A percentile compares a stretch with the other conserved stretches of the same genome.
Conservation (phyloP, 1,140 invertebrate species). For the Trachymyrmex septentrionalis region DNA sequence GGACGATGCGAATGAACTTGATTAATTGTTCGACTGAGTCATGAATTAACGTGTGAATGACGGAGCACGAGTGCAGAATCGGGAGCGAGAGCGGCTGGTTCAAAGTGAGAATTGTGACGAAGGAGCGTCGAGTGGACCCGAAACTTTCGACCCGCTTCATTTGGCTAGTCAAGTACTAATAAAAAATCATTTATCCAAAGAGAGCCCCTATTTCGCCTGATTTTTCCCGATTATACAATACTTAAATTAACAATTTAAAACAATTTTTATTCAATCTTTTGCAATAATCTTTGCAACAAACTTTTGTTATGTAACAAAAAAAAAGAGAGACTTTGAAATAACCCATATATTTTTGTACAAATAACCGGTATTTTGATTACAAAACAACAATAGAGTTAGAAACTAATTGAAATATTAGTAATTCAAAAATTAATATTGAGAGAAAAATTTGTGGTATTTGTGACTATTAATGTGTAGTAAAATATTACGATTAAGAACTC, state of each 20-base stretch:
- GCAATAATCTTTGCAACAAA: not conserved
- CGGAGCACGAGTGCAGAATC: conserved; percentile 18
- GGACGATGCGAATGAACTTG: conserved; percentile 76
- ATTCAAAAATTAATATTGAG: not conserved
- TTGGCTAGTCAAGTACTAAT: conserved; percentile 60
- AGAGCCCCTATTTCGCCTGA: conserved; percentile 33
- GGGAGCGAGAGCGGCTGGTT: not conserved
- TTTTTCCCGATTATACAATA: conserved; percentile 27
- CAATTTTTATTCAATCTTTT: conserved; percentile 4
- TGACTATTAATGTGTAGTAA: no score
- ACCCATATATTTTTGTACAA: not conserved
- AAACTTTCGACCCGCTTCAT: conserved; percentile 65
- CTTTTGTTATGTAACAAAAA: not conserved
- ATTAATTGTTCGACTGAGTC: conserved; percentile 78
- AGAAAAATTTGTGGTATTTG: no score
- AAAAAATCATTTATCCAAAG: conserved; percentile 67
- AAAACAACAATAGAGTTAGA: not conserved
- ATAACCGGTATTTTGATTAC: not conserved
- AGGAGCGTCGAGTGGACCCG: conserved; percentile 17
- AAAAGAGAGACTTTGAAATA: not conserved
- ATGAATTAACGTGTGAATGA: conserved; percentile 78
- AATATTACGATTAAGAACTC: no score
- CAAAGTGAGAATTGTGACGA: conserved; percentile 6
- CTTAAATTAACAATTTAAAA: not conserved
- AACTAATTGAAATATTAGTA: not conserved